Conservation (phyloP, 2,113 vertebrate species). For the Chaetodon trifascialis region DNA sequence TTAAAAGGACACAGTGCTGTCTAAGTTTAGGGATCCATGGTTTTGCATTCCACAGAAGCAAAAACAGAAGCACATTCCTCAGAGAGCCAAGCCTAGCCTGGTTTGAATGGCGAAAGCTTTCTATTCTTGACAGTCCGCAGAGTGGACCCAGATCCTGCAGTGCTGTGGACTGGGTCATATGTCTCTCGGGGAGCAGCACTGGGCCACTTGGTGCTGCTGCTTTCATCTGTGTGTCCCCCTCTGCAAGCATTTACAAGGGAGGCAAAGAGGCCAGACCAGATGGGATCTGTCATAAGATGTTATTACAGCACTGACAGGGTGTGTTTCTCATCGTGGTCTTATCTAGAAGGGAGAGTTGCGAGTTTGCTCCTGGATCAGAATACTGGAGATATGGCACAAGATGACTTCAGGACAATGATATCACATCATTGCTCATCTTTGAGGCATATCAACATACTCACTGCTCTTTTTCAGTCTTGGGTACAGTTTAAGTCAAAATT, state of each 20-base stretch:
- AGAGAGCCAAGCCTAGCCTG: constrained; percentile 65
- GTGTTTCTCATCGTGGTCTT: constrained; percentile 55
- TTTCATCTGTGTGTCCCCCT: constrained; percentile 63
- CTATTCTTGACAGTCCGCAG: constrained; percentile 62
- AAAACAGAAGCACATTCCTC: constrained; percentile 70
- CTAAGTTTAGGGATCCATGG: constrained; percentile 59
- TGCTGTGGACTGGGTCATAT: constrained; percentile 4
- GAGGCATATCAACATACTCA: background rate
- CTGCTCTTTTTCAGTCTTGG: constrained; percentile 8
- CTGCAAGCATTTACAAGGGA: constrained; percentile 59
- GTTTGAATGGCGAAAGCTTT: constrained; percentile 58
- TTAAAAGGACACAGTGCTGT: constrained; percentile 33
- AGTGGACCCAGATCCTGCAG: constrained; percentile 61
- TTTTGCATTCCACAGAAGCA: constrained; percentile 66
- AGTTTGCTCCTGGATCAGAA: background rate
- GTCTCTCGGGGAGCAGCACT: constrained; percentile 47
- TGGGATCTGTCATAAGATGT: constrained; percentile 60
- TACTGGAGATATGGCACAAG: constrained; percentile 12
- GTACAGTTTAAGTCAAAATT: constrained; percentile 10
- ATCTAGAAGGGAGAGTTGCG: constrained; percentile 40
- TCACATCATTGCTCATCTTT: constrained; percentile 23
- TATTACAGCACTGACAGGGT: constrained; percentile 62
- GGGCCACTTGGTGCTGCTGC: constrained; percentile 42
- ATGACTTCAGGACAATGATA: constrained; percentile 32
- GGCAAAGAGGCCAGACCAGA: constrained; percentile 57